Evolutionary conservation across 2,113 vertebrate species (phyloP), one percentile per base, ranked within the genome.

Genomic region (Hemicordylus capensis): DNA sequence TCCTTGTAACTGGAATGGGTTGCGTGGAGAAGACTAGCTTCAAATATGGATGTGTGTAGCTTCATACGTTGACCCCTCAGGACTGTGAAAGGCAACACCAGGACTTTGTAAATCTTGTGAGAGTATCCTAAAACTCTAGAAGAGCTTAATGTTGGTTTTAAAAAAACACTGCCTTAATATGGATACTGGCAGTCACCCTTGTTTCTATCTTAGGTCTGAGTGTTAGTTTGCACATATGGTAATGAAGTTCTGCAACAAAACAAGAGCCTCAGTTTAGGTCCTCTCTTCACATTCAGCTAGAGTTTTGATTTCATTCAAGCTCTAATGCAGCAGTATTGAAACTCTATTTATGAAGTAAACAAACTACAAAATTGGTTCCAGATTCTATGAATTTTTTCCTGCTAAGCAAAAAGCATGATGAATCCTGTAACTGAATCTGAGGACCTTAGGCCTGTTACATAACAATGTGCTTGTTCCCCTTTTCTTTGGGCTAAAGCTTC

Each of bases 21-120:
- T 77, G 37, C 69, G 54, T 22, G 54, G 31, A 42, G 44, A 88
- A 87, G 77, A 77, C 46, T 85, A 81, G 31, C 4, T 81, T 92
- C 58, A 67, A 67, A 28, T 77, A 88, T 24, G 51, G 10, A 83
- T 81, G n/a, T 44, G 56, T 85, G 88, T 78, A 54, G 64, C 89
- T 2, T 76, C 70, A 34, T 70, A 31, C 39, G n/a, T 42, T 48
- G 26, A 15, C 54, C 83, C 79, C 63, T 87, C n/a, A n/a, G n/a
- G 90, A 22, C 58, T 19, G 26, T 76, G 72, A 81, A 84, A 58
- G 51, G 63, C 79, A 31, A 6, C 72, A 54, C n/a, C 54, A 11
- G 72, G 64, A 54, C 88, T 86, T 90, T 70, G 59, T 74, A 80
- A 83, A 81, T 31, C 75, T 22, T 90, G 69, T 64, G 58, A 75